These are phyloP conservation scores for Athripsodes cinereus DNA, from an alignment of 2,888 invertebrate genomes.

Conservation along the genomic window DNA sequence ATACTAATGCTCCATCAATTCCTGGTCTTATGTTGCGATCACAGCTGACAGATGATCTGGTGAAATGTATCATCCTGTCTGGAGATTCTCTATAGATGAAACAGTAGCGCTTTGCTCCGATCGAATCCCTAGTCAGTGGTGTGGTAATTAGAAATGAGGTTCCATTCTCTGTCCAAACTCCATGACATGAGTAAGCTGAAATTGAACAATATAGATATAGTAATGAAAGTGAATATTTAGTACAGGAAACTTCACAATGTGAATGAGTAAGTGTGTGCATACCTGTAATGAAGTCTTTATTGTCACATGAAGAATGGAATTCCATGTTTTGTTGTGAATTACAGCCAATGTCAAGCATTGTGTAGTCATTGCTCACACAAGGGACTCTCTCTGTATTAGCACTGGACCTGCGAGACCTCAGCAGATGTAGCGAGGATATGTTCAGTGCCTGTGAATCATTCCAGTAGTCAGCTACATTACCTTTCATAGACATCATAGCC, in stretches of 20 bases:
- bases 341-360: conserved; percentile 69
- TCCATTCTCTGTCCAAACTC: conserved; percentile 82
- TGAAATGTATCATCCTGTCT: conserved; percentile 47
- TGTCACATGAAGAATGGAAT: conserved; percentile 67
- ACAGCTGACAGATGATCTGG: conserved; percentile 60
- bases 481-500: not conserved
- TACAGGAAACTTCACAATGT: too few relatives aligned
- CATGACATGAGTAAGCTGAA: conserved; percentile 83
- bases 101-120: conserved; percentile 64
- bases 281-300: conserved; percentile 64
- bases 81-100: conserved; percentile 66
- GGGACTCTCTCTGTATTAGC: conserved; percentile 34
- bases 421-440: not conserved
- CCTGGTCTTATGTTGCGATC: conserved; percentile 50
- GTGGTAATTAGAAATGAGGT: conserved; percentile 81
- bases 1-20: conserved; percentile 53
- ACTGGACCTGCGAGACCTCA: conserved; percentile 34
- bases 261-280: conserved; percentile 13
- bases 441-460: not conserved
- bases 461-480: conserved; percentile 7
- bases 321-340: conserved; percentile 73
- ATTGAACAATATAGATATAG: conserved; percentile 23
- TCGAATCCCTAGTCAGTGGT: conserved; percentile 60
- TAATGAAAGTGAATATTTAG: not conserved
- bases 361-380: conserved; percentile 55